Conservation (phyloP, 2,888 invertebrate species). For the Zygogramma bicolorata region DNA sequence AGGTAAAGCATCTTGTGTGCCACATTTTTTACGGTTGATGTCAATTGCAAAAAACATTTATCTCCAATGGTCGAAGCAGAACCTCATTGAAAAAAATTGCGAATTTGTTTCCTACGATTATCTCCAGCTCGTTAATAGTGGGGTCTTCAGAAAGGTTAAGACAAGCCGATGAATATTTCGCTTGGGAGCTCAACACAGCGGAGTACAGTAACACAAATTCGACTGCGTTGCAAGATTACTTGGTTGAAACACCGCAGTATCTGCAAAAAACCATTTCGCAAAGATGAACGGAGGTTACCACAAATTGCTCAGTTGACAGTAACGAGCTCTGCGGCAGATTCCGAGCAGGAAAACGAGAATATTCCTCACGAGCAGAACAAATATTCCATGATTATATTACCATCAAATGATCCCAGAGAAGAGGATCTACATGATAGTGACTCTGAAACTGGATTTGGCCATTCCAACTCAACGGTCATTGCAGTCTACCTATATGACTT, state of each 20-base stretch:
- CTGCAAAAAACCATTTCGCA: not conserved
- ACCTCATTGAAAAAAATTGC: constrained; percentile 13
- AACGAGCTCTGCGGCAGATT: not conserved
- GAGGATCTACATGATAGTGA: not conserved
- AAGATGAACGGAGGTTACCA: not conserved
- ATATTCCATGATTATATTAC: not conserved
- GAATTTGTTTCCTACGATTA: not conserved
- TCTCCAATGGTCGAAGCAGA: not conserved
- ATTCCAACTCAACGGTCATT: not conserved
- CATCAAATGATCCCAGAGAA: not conserved
- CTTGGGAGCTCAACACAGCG: not conserved
- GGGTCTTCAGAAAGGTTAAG: not conserved
- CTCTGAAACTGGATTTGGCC: not conserved
- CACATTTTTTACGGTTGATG: too few species aligned
- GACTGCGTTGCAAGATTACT: too few species aligned
- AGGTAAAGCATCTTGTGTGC: too few species aligned
- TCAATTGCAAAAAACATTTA: too few species aligned
- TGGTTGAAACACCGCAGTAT: too few species aligned
- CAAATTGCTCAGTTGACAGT: not conserved
- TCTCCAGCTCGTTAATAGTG: not conserved
- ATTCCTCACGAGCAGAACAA: not conserved
- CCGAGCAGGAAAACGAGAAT: not conserved
- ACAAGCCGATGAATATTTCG: not conserved
- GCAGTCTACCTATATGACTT: too few species aligned
- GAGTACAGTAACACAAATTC: not conserved